Percentiles rank a stretch among this genome's conserved stretches.
phyloP scores from a whole-genome alignment of 2,113 vertebrate genomes.

The Gnathonemus echidnorhynchus region DNA sequence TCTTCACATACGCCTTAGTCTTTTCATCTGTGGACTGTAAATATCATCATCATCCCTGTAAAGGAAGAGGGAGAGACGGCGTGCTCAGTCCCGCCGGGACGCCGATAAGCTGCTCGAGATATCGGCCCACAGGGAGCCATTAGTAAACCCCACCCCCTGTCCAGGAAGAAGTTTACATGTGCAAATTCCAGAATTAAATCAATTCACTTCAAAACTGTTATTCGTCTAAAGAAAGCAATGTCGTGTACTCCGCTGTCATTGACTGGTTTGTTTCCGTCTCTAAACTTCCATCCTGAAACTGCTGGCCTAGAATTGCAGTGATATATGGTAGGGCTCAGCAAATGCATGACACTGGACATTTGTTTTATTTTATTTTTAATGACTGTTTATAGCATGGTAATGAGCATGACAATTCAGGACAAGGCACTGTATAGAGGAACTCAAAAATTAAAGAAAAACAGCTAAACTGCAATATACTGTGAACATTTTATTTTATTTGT shows the following conservation, averaged over 20 bases:
- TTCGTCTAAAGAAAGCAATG: not conserved
- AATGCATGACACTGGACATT: not conserved
- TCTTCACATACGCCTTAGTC: slow-evolving; percentile 49
- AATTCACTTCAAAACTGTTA: not conserved
- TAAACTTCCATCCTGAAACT: not conserved
- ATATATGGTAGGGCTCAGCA: not conserved
- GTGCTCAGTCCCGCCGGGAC: not conserved
- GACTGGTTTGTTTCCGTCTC: not conserved
- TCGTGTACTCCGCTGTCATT: not conserved
- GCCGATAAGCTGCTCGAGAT: not conserved
- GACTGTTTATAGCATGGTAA: not conserved
- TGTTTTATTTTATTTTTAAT: not conserved
- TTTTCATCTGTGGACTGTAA: slow-evolving; percentile 40
- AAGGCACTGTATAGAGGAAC: not conserved
- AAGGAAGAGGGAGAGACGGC: not conserved
- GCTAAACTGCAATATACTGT: not conserved
- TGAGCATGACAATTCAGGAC: not conserved
- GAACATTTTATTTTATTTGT: not conserved
- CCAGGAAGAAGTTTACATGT: not conserved
- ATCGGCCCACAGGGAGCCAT: not conserved
- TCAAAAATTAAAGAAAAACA: not conserved
- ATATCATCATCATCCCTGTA: slow-evolving; percentile 36
- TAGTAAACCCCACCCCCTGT: not conserved
- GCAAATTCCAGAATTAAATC: not conserved
- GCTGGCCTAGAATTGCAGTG: not conserved